Evolutionary conservation across 2,888 invertebrate genomes (phyloP).

Genomic region (Agriotes lineatus): DNA sequence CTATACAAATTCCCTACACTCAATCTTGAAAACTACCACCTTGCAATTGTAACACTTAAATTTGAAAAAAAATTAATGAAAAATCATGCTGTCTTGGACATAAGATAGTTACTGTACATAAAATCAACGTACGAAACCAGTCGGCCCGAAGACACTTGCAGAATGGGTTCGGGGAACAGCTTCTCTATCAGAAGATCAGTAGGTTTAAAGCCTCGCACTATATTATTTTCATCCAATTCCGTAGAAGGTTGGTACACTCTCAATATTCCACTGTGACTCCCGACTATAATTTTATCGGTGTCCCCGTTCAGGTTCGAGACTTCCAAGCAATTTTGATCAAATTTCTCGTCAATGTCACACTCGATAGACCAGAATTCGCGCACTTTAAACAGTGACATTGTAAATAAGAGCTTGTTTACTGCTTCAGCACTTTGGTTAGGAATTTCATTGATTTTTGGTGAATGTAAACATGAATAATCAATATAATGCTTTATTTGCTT

Average conservation of each 20-base stretch:
- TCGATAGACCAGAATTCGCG: slow-evolving; percentile 90
- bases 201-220: slow-evolving; percentile 67
- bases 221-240: slow-evolving; percentile 63
- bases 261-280: slow-evolving; percentile 84
- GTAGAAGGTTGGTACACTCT: slow-evolving; percentile 79
- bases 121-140: slow-evolving; percentile 83
- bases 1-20: too few relatives aligned
- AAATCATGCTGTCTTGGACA: too few relatives aligned
- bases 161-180: slow-evolving; percentile 78
- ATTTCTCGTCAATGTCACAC: slow-evolving; percentile 73
- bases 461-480: slow-evolving; percentile 49
- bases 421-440: slow-evolving; percentile 52
- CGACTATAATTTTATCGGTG: slow-evolving; percentile 83
- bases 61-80: too few relatives aligned
- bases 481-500: not conserved
- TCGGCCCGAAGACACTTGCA: slow-evolving; percentile 86
- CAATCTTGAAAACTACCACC: too few relatives aligned
- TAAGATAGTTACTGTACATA: not conserved
- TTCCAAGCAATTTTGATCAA: slow-evolving; percentile 68
- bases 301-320: slow-evolving; percentile 69
- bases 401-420: not conserved
- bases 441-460: slow-evolving; percentile 52
- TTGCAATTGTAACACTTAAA: too few relatives aligned
- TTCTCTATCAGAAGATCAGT: slow-evolving; percentile 83
- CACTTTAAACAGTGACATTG: slow-evolving; percentile 94